Evolutionary conservation across 2,113 vertebrate species (phyloP), one percentile per base, ranked within the genome.

Genomic region (Numenius arquata): DNA sequence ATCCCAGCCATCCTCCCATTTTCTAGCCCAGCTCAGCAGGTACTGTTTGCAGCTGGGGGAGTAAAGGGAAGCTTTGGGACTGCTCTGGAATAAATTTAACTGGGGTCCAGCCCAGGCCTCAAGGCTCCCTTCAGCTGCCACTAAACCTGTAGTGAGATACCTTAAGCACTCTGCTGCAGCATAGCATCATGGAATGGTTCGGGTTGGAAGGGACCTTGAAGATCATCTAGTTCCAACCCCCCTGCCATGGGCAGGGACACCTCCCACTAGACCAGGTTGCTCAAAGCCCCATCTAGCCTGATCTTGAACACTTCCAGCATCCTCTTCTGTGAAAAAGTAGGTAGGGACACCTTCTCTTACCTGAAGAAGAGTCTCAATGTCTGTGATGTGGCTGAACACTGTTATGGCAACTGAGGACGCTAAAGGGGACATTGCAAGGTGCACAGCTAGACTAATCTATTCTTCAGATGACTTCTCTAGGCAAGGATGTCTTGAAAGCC

Each of bases 1-100:
- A 66, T 92, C 55, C 76, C 70, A 81, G 83, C n/a, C 53, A 77
- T 8, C 41, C 38, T 92, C 62, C 62, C 22, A 11, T 85, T 75
- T 87, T 41, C 81, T 74, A 66, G 65, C 56, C 56, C 56, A 84
- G 34, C 43, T 40, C 73, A 78, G 52, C 65, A 77, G 45, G 23
- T 73, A 34, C 45, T 0, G 0, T 29, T 84, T 29, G 21, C 15
- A 89, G 40, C 36, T 48, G 43, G 36, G 17, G 68, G 16, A 5
- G 0, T 62, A 90, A 79, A 73, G 12, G 41, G 40, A 22, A 29
- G 18, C 78, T 83, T 72, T 41, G 68, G 11, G 14, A 11, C 41
- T 88, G 19, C 6, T 32, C 50, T 88, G 58, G 27, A 47, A 53
- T 78, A 78, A 63, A 40, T 41, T 27, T 67, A 40, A 8, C 12